Percentiles rank a stretch among this genome's conserved stretches.
phyloP scores from a whole-genome alignment of 2,797 vertebrate genomes.

The Apodemus agrarius region DNA sequence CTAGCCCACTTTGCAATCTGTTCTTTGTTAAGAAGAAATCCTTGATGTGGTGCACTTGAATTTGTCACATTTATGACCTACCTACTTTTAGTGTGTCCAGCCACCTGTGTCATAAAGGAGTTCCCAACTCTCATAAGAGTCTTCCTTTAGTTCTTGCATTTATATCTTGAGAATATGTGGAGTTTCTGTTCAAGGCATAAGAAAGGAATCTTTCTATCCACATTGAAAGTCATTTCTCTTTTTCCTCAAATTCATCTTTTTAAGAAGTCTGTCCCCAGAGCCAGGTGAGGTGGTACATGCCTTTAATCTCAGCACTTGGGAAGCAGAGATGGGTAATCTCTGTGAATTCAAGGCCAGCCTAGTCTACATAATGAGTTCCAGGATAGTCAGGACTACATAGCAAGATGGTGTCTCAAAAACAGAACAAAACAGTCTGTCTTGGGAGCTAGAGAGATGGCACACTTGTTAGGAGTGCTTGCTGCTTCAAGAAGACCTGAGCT shows the following conservation, averaged over 20 bases:
- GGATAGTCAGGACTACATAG: neutral
- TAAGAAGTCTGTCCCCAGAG: neutral
- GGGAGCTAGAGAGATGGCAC: neutral
- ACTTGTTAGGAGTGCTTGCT: neutral
- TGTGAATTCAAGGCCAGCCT: neutral
- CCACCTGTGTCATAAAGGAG: neutral
- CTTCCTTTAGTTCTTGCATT: neutral
- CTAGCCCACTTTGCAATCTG: neutral
- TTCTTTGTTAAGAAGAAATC: neutral
- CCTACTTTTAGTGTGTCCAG: neutral
- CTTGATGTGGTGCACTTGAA: conserved; percentile 17
- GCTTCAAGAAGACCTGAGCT: neutral
- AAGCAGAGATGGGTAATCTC: neutral
- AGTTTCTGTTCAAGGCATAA: neutral
- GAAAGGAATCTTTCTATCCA: conserved; percentile 25
- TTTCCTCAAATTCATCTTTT: neutral
- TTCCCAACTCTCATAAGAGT: neutral
- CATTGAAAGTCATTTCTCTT: neutral
- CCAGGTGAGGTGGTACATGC: neutral
- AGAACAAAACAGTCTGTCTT: neutral
- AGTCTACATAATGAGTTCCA: neutral
- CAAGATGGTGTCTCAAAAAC: neutral
- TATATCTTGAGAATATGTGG: neutral
- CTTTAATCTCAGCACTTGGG: neutral
- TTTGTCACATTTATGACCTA: neutral